These are phyloP conservation scores for Phyllotreta cruciferae DNA, from an alignment of 2,888 invertebrate species.

Conservation along the genomic window DNA sequence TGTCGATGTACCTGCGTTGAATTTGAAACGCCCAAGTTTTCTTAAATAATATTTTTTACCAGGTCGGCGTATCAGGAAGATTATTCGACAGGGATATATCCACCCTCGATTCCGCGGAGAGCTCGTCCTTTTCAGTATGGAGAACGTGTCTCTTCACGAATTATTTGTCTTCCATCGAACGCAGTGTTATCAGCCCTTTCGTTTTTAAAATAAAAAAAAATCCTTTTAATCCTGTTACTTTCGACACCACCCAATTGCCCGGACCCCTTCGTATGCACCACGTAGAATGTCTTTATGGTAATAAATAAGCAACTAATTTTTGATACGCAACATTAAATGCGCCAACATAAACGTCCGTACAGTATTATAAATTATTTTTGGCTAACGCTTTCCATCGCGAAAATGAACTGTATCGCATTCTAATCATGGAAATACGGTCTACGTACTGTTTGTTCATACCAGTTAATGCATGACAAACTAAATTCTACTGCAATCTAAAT, in stretches of 20 bases:
- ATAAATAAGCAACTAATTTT: no score
- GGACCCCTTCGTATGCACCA: no score
- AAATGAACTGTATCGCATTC: conserved; percentile 25
- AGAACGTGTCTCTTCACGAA: conserved; percentile 30
- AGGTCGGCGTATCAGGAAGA: conserved; percentile 27
- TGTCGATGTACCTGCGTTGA: conserved; percentile 9
- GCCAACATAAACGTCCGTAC: background rate
- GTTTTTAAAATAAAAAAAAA: no score
- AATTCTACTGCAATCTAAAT: conserved; percentile 24
- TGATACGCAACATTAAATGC: background rate
- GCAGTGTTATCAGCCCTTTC: conserved; percentile 7
- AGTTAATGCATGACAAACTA: conserved; percentile 27
- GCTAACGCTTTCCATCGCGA: conserved; percentile 14
- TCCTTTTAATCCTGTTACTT: no score
- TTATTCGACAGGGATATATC: conserved; percentile 35
- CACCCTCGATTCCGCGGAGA: conserved; percentile 30
- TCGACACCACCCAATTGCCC: no score
- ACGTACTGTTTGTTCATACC: conserved; percentile 21
- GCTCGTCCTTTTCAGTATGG: conserved; percentile 33
- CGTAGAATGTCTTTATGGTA: no score
- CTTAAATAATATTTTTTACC: conserved; percentile 22
- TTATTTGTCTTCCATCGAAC: conserved; percentile 29
- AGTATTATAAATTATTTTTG: background rate
- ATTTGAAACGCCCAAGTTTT: conserved; percentile 21
- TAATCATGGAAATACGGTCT: conserved; percentile 22